Evolutionary conservation across 2,113 vertebrate genomes (phyloP).

Genomic region (Isurus oxyrinchus): DNA sequence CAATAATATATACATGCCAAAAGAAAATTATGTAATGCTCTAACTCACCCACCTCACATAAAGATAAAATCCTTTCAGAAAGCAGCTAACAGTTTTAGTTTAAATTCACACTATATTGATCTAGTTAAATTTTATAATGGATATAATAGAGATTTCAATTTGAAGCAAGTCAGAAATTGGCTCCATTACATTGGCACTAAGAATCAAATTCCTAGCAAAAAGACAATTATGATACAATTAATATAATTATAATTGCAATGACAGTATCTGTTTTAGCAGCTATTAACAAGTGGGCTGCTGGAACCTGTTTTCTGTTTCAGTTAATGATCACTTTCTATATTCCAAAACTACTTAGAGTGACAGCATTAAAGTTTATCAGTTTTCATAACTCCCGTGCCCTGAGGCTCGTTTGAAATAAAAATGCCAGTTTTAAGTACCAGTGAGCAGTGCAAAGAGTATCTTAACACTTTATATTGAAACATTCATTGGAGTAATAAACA

Average conservation of each 20-base stretch:
- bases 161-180: background rate
- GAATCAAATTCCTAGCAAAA: background rate
- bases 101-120: background rate
- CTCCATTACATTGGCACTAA: background rate
- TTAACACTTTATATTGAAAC: constrained; percentile 62
- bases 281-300: background rate
- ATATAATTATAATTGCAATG: background rate
- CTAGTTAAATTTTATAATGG: background rate
- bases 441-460: constrained; percentile 57
- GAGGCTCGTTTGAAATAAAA: constrained; percentile 66
- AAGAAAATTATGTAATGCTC: background rate
- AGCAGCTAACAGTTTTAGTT: background rate
- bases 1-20: background rate
- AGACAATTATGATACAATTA: background rate
- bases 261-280: background rate
- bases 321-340: constrained; percentile 32
- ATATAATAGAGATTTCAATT: background rate
- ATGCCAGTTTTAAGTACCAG: constrained; percentile 61
- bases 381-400: constrained; percentile 65
- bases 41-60: background rate
- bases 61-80: background rate
- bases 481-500: constrained; percentile 70
- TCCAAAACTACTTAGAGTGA: constrained; percentile 50
- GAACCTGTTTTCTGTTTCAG: background rate
- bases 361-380: constrained; percentile 57